These are phyloP conservation scores for Morpho achilles DNA, from an alignment of 2,888 invertebrate genomes.

Conservation along the genomic window DNA sequence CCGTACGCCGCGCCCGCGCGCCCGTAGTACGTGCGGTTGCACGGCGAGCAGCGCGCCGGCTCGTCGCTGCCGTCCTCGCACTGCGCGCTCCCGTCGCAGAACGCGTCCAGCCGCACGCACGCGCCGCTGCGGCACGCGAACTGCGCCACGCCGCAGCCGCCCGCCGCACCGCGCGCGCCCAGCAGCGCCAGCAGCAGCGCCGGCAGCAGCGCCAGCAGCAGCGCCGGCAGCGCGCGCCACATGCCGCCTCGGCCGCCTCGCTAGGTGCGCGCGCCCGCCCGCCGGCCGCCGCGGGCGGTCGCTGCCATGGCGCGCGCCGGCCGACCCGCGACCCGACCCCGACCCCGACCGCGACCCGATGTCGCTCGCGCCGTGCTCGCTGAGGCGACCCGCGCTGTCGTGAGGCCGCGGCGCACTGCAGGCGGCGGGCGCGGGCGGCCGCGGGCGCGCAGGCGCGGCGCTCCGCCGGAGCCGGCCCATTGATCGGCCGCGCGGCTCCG, in stretches of 20 bases:
- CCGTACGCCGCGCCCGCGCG: slow-evolving; percentile 90
- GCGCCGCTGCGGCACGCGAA: slow-evolving; percentile 72
- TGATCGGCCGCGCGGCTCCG: slow-evolving; percentile 11
- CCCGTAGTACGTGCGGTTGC: slow-evolving; percentile 95
- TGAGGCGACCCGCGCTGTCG: slow-evolving; percentile 7
- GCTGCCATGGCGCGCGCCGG: slow-evolving; percentile 25
- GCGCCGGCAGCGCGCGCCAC: slow-evolving; percentile 3
- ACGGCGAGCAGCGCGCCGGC: slow-evolving; percentile 88
- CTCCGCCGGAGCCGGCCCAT: slow-evolving; percentile 15
- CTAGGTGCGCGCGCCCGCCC: slow-evolving; percentile 25
- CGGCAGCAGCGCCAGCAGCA: slow-evolving; percentile 13
- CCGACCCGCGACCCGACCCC: slow-evolving; percentile 19
- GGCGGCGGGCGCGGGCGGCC: neutral
- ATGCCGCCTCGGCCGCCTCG: slow-evolving; percentile 4
- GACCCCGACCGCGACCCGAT: slow-evolving; percentile 6
- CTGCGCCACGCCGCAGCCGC: slow-evolving; percentile 62
- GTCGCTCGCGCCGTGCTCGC: slow-evolving; percentile 12
- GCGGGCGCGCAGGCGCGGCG: slow-evolving; percentile 15
- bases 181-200: slow-evolving; percentile 44
- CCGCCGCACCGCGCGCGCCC: slow-evolving; percentile 46
- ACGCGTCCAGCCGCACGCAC: slow-evolving; percentile 92
- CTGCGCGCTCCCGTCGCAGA: slow-evolving; percentile 91
- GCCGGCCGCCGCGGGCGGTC: slow-evolving; percentile 47
- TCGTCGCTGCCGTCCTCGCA: slow-evolving; percentile 93
- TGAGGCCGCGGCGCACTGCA: neutral